phyloP scores from a whole-genome alignment of 2,888 invertebrate species.

The Phengaris alcon region DNA sequence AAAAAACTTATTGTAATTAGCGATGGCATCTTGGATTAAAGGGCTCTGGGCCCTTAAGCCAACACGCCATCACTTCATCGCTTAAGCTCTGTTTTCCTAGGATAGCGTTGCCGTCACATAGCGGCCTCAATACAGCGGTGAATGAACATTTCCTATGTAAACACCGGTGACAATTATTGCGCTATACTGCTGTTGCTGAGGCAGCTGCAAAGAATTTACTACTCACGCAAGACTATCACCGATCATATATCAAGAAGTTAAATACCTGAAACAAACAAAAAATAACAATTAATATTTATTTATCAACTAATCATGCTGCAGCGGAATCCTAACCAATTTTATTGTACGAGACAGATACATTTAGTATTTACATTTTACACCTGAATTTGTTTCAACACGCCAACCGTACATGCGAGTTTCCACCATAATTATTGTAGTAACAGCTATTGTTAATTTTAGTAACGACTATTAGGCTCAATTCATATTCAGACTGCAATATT shows the following conservation, averaged over 20 bases:
- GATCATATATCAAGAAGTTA: not conserved
- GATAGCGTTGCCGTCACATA: too few relatives aligned
- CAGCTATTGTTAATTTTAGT: not conserved
- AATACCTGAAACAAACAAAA: constrained; percentile 3
- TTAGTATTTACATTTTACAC: not conserved
- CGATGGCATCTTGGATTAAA: too few relatives aligned
- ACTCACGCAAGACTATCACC: not conserved
- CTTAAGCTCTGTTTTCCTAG: too few relatives aligned
- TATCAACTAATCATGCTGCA: not conserved
- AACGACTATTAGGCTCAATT: not conserved
- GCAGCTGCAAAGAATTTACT: not conserved
- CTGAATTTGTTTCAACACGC: not conserved
- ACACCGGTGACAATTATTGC: too few relatives aligned
- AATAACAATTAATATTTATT: not conserved
- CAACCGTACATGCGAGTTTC: not conserved
- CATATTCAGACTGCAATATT: too few relatives aligned
- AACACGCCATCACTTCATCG: too few relatives aligned
- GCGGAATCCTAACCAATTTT: not conserved
- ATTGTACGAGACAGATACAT: not conserved
- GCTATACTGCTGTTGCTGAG: too few relatives aligned
- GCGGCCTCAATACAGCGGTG: too few relatives aligned
- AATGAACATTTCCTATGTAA: too few relatives aligned
- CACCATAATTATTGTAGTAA: not conserved
- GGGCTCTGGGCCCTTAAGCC: too few relatives aligned
- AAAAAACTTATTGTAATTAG: too few relatives aligned